Base-by-base conservation (phyloP, 2,888 invertebrate species). In the Noctua pronuba region DNA sequence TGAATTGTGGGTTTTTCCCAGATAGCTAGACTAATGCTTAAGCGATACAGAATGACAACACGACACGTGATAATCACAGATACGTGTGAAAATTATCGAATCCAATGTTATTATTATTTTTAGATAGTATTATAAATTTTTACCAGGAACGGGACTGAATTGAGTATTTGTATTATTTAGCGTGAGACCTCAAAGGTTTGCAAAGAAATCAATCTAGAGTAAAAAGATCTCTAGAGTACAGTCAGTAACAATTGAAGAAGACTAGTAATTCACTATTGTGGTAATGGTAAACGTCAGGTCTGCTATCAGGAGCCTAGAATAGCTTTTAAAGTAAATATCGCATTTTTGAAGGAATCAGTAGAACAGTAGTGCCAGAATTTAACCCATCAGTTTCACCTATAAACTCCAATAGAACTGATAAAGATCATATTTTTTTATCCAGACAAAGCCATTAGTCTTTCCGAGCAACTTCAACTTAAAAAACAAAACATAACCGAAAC, bases 401-500 rank as follows among this genome's bases (percentile, higher is more conserved):
- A 35, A 5, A 38, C 16, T 31, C 1, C 21, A 0, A 16, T 38
- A 38, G 8, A 21, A 21, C 8, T 5, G 67, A 71, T 73, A 70
- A 82, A 66, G 24, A 68, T 75, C n/a, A 38, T 41, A 13, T 24
- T 21, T 24, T 49, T 71, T 16, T 7, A 35, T 66, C n/a, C 52
- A 66, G 28, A 70, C 38, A n/a, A 62, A 75, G 24, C 67, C 76
- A 75, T 86, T 70, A 73, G 49, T 70, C 58, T 1, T 60, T 72
- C 62, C 64, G 70, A 79, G 44, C 41, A 71, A 83, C 58, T 31
- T 64, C n/a, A 76, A 55, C 49, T 44, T 38, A 78, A 74, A 71
- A 79, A 77, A 76, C 78, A 90, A 90, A 92, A 90, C 84, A 85
- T 88, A 88, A 88, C 69, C 77, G 74, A 88, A 87, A 85, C 80